These are phyloP conservation scores for Elysia chlorotica DNA, from an alignment of 1,140 invertebrate genomes.

Conservation along the genomic window DNA sequence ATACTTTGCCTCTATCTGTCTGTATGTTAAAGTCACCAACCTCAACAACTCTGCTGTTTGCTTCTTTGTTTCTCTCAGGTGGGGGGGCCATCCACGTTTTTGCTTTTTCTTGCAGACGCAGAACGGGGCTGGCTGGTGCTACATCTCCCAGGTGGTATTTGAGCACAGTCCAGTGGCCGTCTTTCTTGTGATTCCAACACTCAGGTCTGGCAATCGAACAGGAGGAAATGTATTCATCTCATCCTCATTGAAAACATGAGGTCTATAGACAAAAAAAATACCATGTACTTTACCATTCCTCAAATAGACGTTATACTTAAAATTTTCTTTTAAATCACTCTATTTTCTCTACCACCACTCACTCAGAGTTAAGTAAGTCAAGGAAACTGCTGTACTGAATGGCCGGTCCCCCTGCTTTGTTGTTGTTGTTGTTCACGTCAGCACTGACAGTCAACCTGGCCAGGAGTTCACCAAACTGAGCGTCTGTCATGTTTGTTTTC, in stretches of 20 bases:
- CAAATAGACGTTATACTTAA: too few species aligned
- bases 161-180: neutral
- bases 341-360: too few species aligned
- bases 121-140: constrained; percentile 1
- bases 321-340: too few species aligned
- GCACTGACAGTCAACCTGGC: neutral
- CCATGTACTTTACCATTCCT: too few species aligned
- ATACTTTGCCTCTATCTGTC: too few species aligned
- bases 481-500: constrained; percentile 8
- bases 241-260: neutral
- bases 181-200: neutral
- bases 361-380: constrained; percentile 11
- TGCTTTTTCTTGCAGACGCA: constrained; percentile 13
- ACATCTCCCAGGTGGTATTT: constrained; percentile 14
- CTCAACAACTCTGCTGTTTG: neutral
- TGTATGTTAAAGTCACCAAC: too few species aligned
- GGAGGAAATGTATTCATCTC: neutral
- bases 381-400: constrained; percentile 13
- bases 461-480: constrained; percentile 13
- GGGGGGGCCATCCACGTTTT: constrained; percentile 18
- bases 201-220: constrained; percentile 1
- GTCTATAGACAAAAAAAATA: too few species aligned
- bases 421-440: too few species aligned
- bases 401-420: neutral
- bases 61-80: neutral